These are phyloP conservation scores for Stichodactyla helianthus DNA, from an alignment of 64 coral and sea anemone species.

Conservation along the genomic window DNA sequence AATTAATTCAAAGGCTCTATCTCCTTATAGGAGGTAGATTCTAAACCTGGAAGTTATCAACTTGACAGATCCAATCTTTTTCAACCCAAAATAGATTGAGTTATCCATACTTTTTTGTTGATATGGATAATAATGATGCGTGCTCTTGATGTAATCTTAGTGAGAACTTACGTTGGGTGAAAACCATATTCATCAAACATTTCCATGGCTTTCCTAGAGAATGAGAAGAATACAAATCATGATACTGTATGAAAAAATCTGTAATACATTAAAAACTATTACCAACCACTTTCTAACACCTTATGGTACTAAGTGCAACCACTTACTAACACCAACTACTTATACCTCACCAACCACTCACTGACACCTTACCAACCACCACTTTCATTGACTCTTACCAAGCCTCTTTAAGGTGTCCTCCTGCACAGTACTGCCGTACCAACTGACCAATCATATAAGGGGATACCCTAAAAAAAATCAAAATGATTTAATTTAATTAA, in stretches of 20 bases:
- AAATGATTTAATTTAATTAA: background rate
- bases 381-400: conserved; percentile 11
- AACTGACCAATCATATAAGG: conserved; percentile 21
- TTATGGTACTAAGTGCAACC: too few relatives aligned
- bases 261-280: background rate
- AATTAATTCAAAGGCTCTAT: background rate
- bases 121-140: background rate
- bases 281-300: too few relatives aligned
- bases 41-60: too few relatives aligned
- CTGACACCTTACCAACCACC: too few relatives aligned
- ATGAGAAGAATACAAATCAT: background rate
- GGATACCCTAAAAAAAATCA: conserved; percentile 14
- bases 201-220: conserved; percentile 32
- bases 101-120: background rate
- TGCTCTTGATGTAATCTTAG: background rate
- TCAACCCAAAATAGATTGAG: too few relatives aligned
- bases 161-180: conserved; percentile 32
- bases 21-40: too few relatives aligned
- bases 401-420: conserved; percentile 31
- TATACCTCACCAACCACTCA: too few relatives aligned
- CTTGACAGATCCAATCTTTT: too few relatives aligned
- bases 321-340: too few relatives aligned
- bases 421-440: conserved; percentile 31
- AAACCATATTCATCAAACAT: conserved; percentile 29
- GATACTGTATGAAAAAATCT: background rate